Percentiles rank a stretch among this genome's conserved stretches.
phyloP scores from a whole-genome alignment of 2,113 vertebrate species.

The Montifringilla adamsi region DNA sequence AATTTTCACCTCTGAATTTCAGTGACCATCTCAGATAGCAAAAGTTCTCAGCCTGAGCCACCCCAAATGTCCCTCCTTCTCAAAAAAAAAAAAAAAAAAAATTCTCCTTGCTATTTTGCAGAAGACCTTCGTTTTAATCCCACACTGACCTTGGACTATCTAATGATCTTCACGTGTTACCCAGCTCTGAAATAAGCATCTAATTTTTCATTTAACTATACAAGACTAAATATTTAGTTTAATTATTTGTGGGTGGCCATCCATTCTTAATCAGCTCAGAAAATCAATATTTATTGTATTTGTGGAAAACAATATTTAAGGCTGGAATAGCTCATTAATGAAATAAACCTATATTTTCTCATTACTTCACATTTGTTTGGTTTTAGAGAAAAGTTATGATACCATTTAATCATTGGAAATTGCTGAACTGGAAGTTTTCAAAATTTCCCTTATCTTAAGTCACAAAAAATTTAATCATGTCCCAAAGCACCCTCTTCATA shows the following conservation, averaged over 20 bases:
- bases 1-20: background rate
- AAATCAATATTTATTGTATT: slow-evolving; percentile 52
- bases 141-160: background rate
- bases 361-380: background rate
- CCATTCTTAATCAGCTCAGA: slow-evolving; percentile 22
- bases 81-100: background rate
- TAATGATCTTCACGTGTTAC: background rate
- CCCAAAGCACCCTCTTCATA: slow-evolving; percentile 52
- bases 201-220: slow-evolving; percentile 21
- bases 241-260: slow-evolving; percentile 38
- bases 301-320: slow-evolving; percentile 39
- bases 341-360: slow-evolving; percentile 12
- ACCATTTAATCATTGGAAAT: slow-evolving; percentile 18
- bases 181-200: background rate
- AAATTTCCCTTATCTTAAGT: slow-evolving; percentile 29
- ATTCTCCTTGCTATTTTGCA: background rate
- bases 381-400: slow-evolving; percentile 10
- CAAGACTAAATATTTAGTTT: slow-evolving; percentile 29
- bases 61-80: background rate
- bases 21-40: background rate
- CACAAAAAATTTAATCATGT: slow-evolving; percentile 55
- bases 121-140: background rate
- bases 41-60: background rate
- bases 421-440: slow-evolving; percentile 30
- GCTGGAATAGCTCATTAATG: slow-evolving; percentile 10